These are phyloP conservation scores for Drosophila putrida DNA, from an alignment of 2,888 invertebrate species.

Conservation along the genomic window DNA sequence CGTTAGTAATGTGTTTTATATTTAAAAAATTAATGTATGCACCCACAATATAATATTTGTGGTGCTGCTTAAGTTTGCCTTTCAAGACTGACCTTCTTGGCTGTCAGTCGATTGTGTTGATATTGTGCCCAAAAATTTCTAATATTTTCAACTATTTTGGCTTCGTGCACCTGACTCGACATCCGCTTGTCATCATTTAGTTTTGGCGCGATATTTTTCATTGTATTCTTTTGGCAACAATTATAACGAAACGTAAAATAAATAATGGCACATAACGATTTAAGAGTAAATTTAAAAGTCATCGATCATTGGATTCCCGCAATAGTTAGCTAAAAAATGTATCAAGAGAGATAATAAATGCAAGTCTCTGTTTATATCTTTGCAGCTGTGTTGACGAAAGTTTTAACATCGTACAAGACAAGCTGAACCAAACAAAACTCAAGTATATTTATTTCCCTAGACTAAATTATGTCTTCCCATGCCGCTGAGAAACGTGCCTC, in stretches of 20 bases:
- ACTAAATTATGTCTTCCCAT: slow-evolving; percentile 71
- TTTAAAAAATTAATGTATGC: slow-evolving; percentile 19
- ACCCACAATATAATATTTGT: slow-evolving; percentile 9
- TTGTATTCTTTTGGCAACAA: slow-evolving; percentile 19
- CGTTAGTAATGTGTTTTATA: slow-evolving; percentile 5
- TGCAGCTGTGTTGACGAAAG: slow-evolving; percentile 37
- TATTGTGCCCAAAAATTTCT: slow-evolving; percentile 36
- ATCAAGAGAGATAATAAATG: not conserved
- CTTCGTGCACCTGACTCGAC: slow-evolving; percentile 16
- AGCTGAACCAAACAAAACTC: slow-evolving; percentile 10
- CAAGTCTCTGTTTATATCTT: slow-evolving; percentile 26
- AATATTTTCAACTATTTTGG: slow-evolving; percentile 24
- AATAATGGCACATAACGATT: slow-evolving; percentile 3
- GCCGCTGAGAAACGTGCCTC: slow-evolving; percentile 83
- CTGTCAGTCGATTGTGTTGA: slow-evolving; percentile 12
- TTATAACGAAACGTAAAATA: not conserved
- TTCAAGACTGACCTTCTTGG: slow-evolving; percentile 22
- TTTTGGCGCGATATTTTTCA: slow-evolving; percentile 20
- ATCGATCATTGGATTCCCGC: slow-evolving; percentile 40
- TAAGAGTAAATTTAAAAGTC: not conserved
- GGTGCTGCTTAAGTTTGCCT: not conserved
- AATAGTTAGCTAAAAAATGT: not conserved
- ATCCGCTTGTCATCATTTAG: slow-evolving; percentile 24
- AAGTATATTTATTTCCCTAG: slow-evolving; percentile 12
- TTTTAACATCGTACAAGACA: slow-evolving; percentile 14